A percentile compares a stretch with the other conserved stretches of the same genome.
Evolutionary conservation across 2,113 vertebrate species (phyloP).

Genomic region (Potamarius usumacintae): DNA sequence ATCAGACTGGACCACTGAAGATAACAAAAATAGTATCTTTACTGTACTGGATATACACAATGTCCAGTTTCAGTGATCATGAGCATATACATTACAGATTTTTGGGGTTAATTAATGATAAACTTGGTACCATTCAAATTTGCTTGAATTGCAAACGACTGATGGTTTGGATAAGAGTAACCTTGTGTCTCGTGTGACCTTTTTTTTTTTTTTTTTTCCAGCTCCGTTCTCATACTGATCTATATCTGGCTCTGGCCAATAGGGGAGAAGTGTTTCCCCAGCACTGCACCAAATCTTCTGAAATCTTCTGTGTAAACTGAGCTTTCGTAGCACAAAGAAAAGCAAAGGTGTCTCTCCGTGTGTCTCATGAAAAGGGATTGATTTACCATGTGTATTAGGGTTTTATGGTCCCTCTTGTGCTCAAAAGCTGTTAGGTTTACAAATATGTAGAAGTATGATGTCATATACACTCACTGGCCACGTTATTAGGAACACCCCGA

Average conservation of each 20-base stretch:
- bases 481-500: too few species aligned
- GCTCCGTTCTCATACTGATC: constrained; percentile 58
- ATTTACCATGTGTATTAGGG: not conserved
- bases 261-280: not conserved
- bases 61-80: not conserved
- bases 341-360: not conserved
- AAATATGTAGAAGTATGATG: too few species aligned
- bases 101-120: not conserved
- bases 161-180: constrained; percentile 41
- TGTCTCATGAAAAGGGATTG: not conserved
- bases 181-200: constrained; percentile 48
- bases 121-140: not conserved
- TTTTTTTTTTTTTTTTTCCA: not conserved
- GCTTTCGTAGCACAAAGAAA: constrained; percentile 44
- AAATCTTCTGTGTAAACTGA: constrained; percentile 59
- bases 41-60: not conserved
- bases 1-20: too few species aligned
- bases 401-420: not conserved
- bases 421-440: not conserved
- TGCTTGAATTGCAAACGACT: constrained; percentile 4
- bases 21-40: too few species aligned
- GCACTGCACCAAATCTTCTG: constrained; percentile 52
- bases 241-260: constrained; percentile 45
- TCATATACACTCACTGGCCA: too few species aligned
- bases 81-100: not conserved